Evolutionary conservation across 2,113 vertebrate species (phyloP).

Genomic region (Rhinichthys klamathensis): DNA sequence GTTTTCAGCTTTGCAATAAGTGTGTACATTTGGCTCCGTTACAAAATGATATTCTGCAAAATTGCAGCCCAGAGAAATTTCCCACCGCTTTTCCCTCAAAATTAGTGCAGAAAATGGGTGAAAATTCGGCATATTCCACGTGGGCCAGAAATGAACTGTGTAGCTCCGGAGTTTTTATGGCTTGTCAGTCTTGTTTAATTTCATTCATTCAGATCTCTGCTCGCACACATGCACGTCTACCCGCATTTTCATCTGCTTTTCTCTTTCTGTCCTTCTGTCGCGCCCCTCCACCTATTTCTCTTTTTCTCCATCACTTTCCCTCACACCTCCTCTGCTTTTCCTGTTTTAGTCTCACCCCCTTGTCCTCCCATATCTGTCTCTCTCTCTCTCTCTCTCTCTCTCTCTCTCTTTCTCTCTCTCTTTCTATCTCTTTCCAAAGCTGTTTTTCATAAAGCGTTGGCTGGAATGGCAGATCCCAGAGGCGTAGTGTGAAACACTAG

Average conservation of each 20-base stretch:
- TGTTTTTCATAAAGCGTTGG: conserved; percentile 47
- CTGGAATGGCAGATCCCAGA: conserved; percentile 37
- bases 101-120: not conserved
- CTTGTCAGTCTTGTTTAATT: conserved; percentile 22
- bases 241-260: conserved; percentile 19
- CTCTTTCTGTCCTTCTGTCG: conserved; percentile 58
- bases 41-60: not conserved
- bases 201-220: conserved; percentile 10
- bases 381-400: conserved; percentile 48
- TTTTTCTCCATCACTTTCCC: conserved; percentile 14
- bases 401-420: conserved; percentile 5
- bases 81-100: not conserved
- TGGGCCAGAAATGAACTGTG: not conserved
- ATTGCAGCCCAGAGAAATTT: conserved; percentile 1
- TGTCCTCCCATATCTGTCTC: conserved; percentile 44
- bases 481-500: conserved; percentile 49
- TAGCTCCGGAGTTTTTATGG: not conserved
- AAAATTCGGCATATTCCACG: not conserved
- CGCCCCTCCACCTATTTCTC: conserved; percentile 54
- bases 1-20: not conserved
- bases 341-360: conserved; percentile 30
- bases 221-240: conserved; percentile 13
- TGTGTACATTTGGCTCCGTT: not conserved
- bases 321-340: conserved; percentile 42
- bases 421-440: conserved; percentile 35